These are phyloP conservation scores for Magallana ariakensis DNA, from an alignment of 1,140 invertebrate species.

Conservation along the genomic window DNA sequence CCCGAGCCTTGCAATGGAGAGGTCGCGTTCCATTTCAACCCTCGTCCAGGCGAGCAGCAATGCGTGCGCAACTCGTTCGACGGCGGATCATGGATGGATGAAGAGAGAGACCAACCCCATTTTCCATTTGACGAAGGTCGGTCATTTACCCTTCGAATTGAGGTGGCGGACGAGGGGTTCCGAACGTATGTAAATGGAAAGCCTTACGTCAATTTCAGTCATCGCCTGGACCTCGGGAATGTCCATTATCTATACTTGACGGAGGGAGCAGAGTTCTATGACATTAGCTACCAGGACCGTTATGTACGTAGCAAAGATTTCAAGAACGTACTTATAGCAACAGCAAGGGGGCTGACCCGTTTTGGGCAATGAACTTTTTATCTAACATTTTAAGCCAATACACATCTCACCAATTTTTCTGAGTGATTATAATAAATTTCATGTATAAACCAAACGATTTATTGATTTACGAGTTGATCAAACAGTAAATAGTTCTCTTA, in stretches of 20 bases:
- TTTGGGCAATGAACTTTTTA: too few relatives aligned
- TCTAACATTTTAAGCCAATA: too few relatives aligned
- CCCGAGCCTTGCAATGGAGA: constrained; percentile 77
- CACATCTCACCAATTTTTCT: too few relatives aligned
- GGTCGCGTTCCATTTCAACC: constrained; percentile 90
- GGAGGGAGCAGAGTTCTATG: constrained; percentile 68
- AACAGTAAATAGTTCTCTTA: too few relatives aligned
- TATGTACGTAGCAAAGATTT: too few relatives aligned
- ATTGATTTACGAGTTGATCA: too few relatives aligned
- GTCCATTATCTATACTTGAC: constrained; percentile 62
- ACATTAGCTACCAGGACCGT: constrained; percentile 66
- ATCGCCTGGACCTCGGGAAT: constrained; percentile 60
- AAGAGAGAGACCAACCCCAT: constrained; percentile 84
- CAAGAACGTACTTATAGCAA: too few relatives aligned
- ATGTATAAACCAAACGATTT: too few relatives aligned
- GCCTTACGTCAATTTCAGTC: constrained; percentile 64
- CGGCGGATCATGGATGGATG: constrained; percentile 84
- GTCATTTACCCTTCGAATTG: constrained; percentile 87
- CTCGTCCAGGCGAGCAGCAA: constrained; percentile 67
- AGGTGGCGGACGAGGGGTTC: constrained; percentile 85
- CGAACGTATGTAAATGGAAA: constrained; percentile 76
- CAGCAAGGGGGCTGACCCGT: too few relatives aligned
- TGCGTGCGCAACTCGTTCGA: constrained; percentile 87
- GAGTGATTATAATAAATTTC: too few relatives aligned
- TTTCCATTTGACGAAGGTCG: constrained; percentile 85